Base-by-base conservation (phyloP, 2,797 vertebrate species). In the Tragelaphus eurycerus region DNA sequence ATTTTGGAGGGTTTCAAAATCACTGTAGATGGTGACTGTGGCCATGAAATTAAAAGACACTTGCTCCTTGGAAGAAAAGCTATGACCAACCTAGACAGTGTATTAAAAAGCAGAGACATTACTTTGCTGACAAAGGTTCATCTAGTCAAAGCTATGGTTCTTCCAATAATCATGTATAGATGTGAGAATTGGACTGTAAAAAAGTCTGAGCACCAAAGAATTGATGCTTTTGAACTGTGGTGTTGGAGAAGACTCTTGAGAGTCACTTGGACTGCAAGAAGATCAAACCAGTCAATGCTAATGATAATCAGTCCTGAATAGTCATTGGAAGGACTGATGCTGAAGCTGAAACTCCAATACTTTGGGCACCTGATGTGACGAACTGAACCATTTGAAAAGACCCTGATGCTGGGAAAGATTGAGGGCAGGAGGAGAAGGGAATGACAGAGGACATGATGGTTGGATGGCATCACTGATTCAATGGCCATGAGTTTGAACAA, bases 111-210 rank as follows among this genome's bases (percentile, higher is more conserved):
- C 17, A 67, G 64, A 67, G 17, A 67, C 9, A 21, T 67, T 67
- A 67, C 9, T 34, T 67, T 34, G 1, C n/a, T 67, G n/a, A 34
- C 64, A 67, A 67, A 34, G n/a, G 19, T 34, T 19, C 17, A 67
- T 67, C 64, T 38, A 34, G n/a, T 38, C 64, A 71, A 38, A 71
- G 5, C 64, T 23, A 71, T 38, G n/a, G 5, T 71, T 38, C n/a
- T 71, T 38, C n/a, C n/a, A 38, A 10, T 71, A 38, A 38, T 38
- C 19, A 71, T 71, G 19, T 38, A 23, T 21, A 19, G 64, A 12
- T 71, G n/a, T 71, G 9, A 23, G 64, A 71, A 21, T 0, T 38
- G 64, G 64, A 71, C n/a, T 0, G 0, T 38, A 38, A 38, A 21
- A 71, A 38, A 38, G 19, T 21, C 19, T 12, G 34, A 71, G 64